Evolutionary conservation across 1,140 invertebrate genomes (phyloP).

Genomic region (Grapholita molesta): DNA sequence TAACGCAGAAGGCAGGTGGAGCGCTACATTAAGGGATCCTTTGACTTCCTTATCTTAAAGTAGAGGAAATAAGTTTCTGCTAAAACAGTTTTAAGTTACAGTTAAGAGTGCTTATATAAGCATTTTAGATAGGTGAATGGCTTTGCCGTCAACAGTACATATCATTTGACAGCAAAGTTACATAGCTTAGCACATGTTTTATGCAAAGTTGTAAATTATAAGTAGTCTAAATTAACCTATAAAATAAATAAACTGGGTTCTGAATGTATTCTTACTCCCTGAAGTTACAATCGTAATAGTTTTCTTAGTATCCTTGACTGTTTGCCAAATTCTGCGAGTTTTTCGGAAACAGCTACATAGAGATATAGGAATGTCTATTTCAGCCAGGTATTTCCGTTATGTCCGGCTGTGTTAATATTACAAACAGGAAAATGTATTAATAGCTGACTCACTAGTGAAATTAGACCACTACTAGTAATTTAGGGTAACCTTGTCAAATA

Average conservation of each 20-base stretch:
- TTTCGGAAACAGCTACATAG: background rate
- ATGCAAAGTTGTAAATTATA: background rate
- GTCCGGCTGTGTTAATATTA: background rate
- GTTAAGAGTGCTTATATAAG: background rate
- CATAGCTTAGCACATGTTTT: background rate
- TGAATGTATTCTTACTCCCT: background rate
- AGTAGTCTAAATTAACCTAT: background rate
- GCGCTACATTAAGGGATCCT: slow-evolving; percentile 2
- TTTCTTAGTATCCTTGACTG: background rate
- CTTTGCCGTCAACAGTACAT: too few species aligned
- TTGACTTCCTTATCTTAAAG: slow-evolving; percentile 6
- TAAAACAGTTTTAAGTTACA: background rate
- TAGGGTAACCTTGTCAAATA: background rate
- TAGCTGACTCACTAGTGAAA: background rate
- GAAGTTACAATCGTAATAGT: background rate
- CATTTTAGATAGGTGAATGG: background rate
- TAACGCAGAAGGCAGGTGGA: slow-evolving; percentile 39
- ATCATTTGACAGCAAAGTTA: background rate
- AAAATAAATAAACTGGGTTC: too few species aligned
- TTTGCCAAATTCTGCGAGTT: background rate
- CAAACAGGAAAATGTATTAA: background rate
- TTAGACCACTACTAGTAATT: background rate
- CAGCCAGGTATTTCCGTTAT: background rate
- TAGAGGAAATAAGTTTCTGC: background rate
- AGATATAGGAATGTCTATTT: background rate